These are phyloP conservation scores for Meles meles DNA, from an alignment of 2,113 vertebrate species.

Conservation along the genomic window DNA sequence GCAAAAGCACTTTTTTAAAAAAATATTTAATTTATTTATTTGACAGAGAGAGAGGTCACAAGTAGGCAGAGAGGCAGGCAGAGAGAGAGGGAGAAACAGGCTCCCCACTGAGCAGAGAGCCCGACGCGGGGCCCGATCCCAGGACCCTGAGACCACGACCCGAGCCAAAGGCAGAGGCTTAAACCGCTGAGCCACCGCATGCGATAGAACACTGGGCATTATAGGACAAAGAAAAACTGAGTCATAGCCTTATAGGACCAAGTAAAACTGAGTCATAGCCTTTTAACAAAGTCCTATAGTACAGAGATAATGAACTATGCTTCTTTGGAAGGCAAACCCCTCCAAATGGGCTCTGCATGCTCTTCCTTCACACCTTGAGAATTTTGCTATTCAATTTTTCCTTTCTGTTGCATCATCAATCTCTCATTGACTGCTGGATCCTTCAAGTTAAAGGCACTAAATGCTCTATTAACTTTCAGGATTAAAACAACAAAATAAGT, in stretches of 20 bases:
- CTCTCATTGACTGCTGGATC: neutral
- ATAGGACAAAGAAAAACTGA: neutral
- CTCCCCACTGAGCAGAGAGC: no score
- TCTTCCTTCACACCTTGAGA: neutral
- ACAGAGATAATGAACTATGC: neutral
- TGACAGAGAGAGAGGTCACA: no score
- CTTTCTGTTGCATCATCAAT: neutral
- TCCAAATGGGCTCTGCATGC: neutral
- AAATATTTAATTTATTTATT: no score
- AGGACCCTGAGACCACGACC: no score
- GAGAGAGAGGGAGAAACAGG: no score
- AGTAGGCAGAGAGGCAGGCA: no score
- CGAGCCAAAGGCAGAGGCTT: no score
- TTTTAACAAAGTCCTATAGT: neutral
- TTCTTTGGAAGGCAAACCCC: neutral
- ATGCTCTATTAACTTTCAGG: neutral
- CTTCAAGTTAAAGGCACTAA: neutral
- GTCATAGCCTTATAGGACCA: neutral
- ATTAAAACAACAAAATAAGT: neutral
- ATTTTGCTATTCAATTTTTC: neutral
- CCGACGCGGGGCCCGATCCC: no score
- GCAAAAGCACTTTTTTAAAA: slow-evolving; percentile 20
- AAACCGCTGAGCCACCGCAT: no score
- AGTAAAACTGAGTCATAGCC: neutral
- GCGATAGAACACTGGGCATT: neutral